Base-by-base conservation (phyloP, 2,797 vertebrate species). In the Nyctalus aviator region DNA sequence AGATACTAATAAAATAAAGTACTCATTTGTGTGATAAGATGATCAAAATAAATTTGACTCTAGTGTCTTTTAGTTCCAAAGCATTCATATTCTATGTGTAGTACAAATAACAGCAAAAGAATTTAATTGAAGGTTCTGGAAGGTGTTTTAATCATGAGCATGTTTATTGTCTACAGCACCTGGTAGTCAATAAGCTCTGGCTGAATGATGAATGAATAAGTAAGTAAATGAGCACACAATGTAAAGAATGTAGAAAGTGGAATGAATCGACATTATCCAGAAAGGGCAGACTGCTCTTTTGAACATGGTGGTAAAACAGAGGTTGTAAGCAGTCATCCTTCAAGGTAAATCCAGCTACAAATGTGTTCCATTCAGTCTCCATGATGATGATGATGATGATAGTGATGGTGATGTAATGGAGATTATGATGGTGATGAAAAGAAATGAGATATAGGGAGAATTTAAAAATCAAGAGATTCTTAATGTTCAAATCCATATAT, bases 11-110 rank as follows among this genome's bases (percentile, higher is more conserved):
- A 90, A 95, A 93, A 76, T 79, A 72, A 93, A 90, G 57, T 69
- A 46, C 13, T 91, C 68, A 68, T 88, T 88, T 88, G 55, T 82
- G 50, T 30, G 50, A 93, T 21, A 82, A 50, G 62, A 90, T 92
- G 83, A 90, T 35, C 78, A 73, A 73, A 91, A 91, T 85, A 88
- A 95, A 94, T 88, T 88, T 75, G n/a, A 55, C 13, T 85, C 75
- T 64, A 55, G 9, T 82, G 17, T 59, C 73, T 84, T 96, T 46
- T n/a, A 64, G n/a, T 69, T 83, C 92, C 32, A 15, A 55, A 84
- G 55, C 55, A 69, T 87, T 84, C 66, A 11, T 13, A 0, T 46
- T 64, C 41, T 55, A 7, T 32, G 3, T 9, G 11, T 23, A 32
- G 21, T 17, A 53, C 17, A 59, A 66, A 59, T 46, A n/a, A 77